Conservation (phyloP, 2,888 invertebrate species). For the Alloplasta piceator region DNA sequence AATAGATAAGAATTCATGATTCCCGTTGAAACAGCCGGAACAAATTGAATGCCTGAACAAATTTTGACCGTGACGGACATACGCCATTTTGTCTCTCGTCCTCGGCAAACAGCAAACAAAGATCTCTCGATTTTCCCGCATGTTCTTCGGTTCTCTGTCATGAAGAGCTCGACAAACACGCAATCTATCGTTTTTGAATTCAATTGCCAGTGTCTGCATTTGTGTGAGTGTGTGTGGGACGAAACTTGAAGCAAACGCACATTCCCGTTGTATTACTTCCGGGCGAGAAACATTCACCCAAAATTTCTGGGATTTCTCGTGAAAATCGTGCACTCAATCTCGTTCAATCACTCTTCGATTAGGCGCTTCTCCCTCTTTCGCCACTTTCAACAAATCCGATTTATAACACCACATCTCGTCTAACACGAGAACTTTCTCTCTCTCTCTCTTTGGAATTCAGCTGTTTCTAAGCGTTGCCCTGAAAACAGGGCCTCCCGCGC, state of each 20-base stretch:
- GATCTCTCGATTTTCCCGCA: constrained; percentile 15
- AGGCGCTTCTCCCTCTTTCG: constrained; percentile 37
- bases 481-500: constrained; percentile 31
- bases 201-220: constrained; percentile 49
- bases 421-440: constrained; percentile 18
- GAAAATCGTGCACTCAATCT: constrained; percentile 14
- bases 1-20: too few relatives aligned
- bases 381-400: constrained; percentile 45
- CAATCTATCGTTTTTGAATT: constrained; percentile 42
- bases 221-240: too few relatives aligned
- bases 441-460: constrained; percentile 18
- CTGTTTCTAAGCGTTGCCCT: constrained; percentile 30
- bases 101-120: not conserved
- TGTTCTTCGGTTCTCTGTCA: constrained; percentile 40
- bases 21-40: too few relatives aligned
- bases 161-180: constrained; percentile 48
- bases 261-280: not conserved
- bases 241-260: constrained; percentile 59
- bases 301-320: not conserved
- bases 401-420: constrained; percentile 28
- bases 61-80: not conserved
- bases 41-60: too few relatives aligned
- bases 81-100: not conserved
- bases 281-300: too few relatives aligned
- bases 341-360: constrained; percentile 25